Evolutionary conservation across 2,888 invertebrate species (phyloP), one percentile per base, ranked within the genome.

Genomic region (Aricia artaxerxes): DNA sequence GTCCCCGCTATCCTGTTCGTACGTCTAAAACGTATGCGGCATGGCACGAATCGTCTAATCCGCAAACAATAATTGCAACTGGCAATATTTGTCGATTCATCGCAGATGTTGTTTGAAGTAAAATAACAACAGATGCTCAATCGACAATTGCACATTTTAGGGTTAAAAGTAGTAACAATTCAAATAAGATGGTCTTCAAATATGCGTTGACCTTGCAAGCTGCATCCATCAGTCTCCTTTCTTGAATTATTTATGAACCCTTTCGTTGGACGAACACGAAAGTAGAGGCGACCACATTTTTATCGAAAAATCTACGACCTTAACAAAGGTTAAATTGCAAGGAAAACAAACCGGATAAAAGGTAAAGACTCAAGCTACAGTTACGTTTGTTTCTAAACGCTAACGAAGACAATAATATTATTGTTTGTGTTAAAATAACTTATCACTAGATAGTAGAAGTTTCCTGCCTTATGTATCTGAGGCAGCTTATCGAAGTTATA

Each of bases 1-100:
- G 84, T 85, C 82, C 85, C 84, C 82, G 81, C 81, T 83, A 81
- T 83, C 83, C 82, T 84, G 81, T 78, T 73, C 78, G 69, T 79
- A 73, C 79, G 78, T 80, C 77, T 78, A n/a, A 11, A n/a, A 35
- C 1, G 11, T 16, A 9, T 75, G 53, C 53, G 24, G n/a, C 11
- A 75, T 75, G 24, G n/a, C 11, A 24, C 49, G 38, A 69, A 38
- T 38, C 69, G 69, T 16, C 69, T 69, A 69, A 69, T 69, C 35
- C 69, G 31, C 64, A 64, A 64, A 69, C 69, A 69, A 35, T 69
- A 69, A 35, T 69, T 75, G 2, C 31, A 73, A 24, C 75, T 75
- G 49, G 16, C 35, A 13, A 69, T 13, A 69, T 69, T 38, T 13
- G 35, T 35, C 69, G 13, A 69, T 69, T 38, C 69, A 38, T 38